Conservation (phyloP, 1,140 invertebrate genomes). For the Drosophila pruinosa region DNA sequence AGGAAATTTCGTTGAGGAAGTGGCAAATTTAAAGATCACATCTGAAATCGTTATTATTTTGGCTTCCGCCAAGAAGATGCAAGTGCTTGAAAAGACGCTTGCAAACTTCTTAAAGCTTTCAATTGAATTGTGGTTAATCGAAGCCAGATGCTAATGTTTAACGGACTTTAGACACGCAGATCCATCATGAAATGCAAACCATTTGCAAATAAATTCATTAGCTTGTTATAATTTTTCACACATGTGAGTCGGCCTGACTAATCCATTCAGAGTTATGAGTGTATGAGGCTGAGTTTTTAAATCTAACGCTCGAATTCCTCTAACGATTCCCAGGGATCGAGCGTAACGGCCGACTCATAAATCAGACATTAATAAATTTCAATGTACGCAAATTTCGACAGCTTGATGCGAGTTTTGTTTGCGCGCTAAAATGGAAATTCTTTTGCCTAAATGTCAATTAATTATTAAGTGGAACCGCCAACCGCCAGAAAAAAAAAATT, state of each 20-base stretch:
- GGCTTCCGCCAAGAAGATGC: background rate
- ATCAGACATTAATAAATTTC: slow-evolving; percentile 69
- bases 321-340: slow-evolving; percentile 38
- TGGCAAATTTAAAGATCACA: slow-evolving; percentile 5
- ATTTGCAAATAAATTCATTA: slow-evolving; percentile 22
- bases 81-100: background rate
- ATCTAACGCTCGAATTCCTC: slow-evolving; percentile 54
- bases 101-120: background rate
- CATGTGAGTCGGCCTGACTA: slow-evolving; percentile 28
- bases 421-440: slow-evolving; percentile 57
- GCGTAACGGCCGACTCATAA: slow-evolving; percentile 48
- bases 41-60: background rate
- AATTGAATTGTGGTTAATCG: background rate
- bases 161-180: slow-evolving; percentile 17
- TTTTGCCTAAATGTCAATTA: slow-evolving; percentile 76
- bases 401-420: background rate
- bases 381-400: slow-evolving; percentile 62
- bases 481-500: slow-evolving; percentile 10
- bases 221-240: slow-evolving; percentile 50
- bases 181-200: slow-evolving; percentile 18
- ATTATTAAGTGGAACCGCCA: slow-evolving; percentile 61
- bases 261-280: background rate
- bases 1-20: background rate
- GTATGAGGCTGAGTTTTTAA: slow-evolving; percentile 45
- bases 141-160: background rate